A percentile compares a stretch with the other conserved stretches of the same genome.
These are phyloP conservation scores for Zygothrica quintamaculata DNA, from an alignment of 2,888 invertebrate species.

Conservation along the genomic window DNA sequence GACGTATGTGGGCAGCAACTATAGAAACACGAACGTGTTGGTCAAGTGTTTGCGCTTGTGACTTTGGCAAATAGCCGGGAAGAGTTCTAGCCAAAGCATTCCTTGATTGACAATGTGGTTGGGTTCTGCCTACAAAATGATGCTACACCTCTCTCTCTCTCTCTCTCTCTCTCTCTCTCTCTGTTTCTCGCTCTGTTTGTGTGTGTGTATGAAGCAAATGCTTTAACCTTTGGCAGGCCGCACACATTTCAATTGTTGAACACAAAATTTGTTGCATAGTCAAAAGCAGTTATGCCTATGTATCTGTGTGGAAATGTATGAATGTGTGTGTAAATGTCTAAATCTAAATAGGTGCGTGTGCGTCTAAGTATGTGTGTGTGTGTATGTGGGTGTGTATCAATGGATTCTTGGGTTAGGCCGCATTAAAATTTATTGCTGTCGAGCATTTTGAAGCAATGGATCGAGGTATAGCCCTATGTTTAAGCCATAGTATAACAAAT, in stretches of 20 bases:
- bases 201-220: constrained; percentile 72
- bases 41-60: constrained; percentile 69
- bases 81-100: constrained; percentile 51
- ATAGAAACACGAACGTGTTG: constrained; percentile 40
- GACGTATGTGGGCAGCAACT: constrained; percentile 7
- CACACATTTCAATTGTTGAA: constrained; percentile 72
- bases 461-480: constrained; percentile 2
- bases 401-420: constrained; percentile 33
- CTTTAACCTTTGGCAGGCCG: constrained; percentile 77
- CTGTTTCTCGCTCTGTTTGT: constrained; percentile 35
- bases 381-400: constrained; percentile 37
- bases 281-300: constrained; percentile 25
- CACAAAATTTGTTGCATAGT: constrained; percentile 43
- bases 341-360: not conserved
- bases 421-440: constrained; percentile 79
- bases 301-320: constrained; percentile 2
- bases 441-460: constrained; percentile 42
- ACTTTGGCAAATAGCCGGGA: constrained; percentile 64
- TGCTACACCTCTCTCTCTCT: constrained; percentile 12
- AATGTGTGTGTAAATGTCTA: not conserved
- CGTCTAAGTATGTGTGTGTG: constrained; percentile 27
- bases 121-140: constrained; percentile 14
- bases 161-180: not conserved
- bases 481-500: constrained; percentile 53
- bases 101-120: constrained; percentile 78